Percentiles rank a stretch among this genome's conserved stretches.
Evolutionary conservation across 2,888 invertebrate genomes (phyloP).

Genomic region (Oasisia sp.): DNA sequence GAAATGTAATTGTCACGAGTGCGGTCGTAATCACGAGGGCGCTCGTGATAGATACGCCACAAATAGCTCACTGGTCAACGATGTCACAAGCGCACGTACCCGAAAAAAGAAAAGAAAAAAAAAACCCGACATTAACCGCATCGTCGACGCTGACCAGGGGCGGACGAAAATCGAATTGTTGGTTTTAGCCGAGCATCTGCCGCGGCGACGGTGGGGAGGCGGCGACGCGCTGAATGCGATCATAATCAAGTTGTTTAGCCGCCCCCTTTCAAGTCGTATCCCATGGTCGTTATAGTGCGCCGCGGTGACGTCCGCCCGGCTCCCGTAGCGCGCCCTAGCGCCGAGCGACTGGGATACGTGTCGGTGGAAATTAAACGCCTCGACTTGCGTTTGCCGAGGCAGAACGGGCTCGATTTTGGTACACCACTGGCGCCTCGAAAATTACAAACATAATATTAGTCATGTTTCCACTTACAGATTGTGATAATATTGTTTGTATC

Average conservation of each 20-base stretch:
- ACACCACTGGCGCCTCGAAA: not conserved
- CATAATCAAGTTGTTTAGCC: constrained; percentile 17
- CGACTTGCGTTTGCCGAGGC: not conserved
- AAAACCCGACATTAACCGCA: not conserved
- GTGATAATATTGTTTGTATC: not conserved
- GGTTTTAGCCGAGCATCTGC: not conserved
- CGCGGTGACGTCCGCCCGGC: not conserved
- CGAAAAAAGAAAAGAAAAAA: not conserved
- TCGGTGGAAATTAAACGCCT: not conserved
- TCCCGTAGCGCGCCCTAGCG: not conserved
- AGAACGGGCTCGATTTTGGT: not conserved
- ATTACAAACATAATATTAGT: not conserved
- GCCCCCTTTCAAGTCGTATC: constrained; percentile 9
- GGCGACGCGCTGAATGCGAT: not conserved
- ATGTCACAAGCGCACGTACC: not conserved
- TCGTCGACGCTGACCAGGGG: not conserved
- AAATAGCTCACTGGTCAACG: not conserved
- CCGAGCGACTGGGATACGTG: not conserved
- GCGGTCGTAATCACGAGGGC: not conserved
- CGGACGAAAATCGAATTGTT: not conserved
- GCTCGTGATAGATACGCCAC: not conserved
- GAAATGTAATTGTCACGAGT: not conserved
- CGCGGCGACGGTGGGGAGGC: not conserved
- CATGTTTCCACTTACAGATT: not conserved
- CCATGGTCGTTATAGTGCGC: not conserved